A percentile compares a stretch with the other conserved stretches of the same genome.
Evolutionary conservation across 1,140 invertebrate genomes (phyloP).

Genomic region (Drosophila kanapiae): DNA sequence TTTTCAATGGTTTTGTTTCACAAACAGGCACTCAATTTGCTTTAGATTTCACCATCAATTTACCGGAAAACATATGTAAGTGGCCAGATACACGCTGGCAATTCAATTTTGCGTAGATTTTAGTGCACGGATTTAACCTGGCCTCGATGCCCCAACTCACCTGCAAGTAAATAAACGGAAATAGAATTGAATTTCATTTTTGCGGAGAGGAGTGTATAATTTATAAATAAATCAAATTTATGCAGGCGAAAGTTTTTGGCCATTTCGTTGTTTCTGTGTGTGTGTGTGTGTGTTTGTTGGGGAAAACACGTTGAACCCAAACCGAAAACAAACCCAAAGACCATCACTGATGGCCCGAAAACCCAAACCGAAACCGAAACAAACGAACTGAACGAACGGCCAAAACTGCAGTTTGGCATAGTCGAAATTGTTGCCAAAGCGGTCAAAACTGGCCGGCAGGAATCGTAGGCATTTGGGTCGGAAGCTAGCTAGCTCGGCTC

Average conservation of each 20-base stretch:
- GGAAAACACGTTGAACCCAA: constrained; percentile 5
- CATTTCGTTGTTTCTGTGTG: neutral
- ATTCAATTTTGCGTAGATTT: constrained; percentile 34
- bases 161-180: constrained; percentile 53
- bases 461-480: constrained; percentile 14
- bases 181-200: constrained; percentile 43
- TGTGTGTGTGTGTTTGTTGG: neutral
- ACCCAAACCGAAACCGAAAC: constrained; percentile 15
- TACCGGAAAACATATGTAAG: constrained; percentile 37
- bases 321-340: constrained; percentile 7
- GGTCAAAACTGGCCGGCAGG: constrained; percentile 16
- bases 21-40: constrained; percentile 34
- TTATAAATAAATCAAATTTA: constrained; percentile 54
- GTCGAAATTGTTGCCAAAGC: constrained; percentile 46
- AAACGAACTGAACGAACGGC: constrained; percentile 14
- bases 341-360: too few species aligned
- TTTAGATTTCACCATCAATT: constrained; percentile 41
- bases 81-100: constrained; percentile 7
- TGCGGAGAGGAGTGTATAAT: constrained; percentile 37
- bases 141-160: constrained; percentile 16
- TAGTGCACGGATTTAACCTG: neutral
- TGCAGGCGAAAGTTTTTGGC: constrained; percentile 38
- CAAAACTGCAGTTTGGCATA: constrained; percentile 40
- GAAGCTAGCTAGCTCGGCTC: constrained; percentile 12
- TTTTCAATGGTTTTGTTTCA: constrained; percentile 25